These are phyloP conservation scores for Geophilus truncorum DNA, from an alignment of 2,888 invertebrate genomes.

Conservation along the genomic window DNA sequence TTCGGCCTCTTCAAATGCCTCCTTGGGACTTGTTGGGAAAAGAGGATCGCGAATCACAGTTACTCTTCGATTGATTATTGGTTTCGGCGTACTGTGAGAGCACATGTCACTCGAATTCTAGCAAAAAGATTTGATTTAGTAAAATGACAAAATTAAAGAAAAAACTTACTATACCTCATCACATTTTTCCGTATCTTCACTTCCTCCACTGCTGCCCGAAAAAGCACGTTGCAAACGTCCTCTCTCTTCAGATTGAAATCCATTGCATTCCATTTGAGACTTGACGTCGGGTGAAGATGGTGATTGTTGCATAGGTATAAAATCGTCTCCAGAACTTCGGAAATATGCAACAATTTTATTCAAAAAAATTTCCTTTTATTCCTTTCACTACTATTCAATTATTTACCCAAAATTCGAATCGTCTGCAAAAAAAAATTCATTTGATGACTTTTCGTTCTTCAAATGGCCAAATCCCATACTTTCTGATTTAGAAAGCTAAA, in stretches of 20 bases:
- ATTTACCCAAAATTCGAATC: background rate
- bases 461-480: background rate
- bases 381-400: too few relatives aligned
- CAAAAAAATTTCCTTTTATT: too few relatives aligned
- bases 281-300: background rate
- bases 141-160: background rate
- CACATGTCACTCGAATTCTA: background rate
- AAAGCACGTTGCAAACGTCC: background rate
- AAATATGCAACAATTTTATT: too few relatives aligned
- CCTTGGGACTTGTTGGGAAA: conserved; percentile 32
- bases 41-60: conserved; percentile 32
- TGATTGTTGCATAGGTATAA: conserved; percentile 18
- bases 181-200: background rate
- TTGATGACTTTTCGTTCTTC: background rate
- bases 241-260: background rate
- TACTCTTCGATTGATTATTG: background rate
- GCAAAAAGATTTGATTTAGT: background rate
- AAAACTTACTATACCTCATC: background rate
- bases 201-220: conserved; percentile 15
- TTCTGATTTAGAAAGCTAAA: background rate
- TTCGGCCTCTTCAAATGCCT: conserved; percentile 33
- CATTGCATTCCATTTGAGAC: conserved; percentile 25
- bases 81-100: background rate
- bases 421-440: background rate
- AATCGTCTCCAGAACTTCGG: background rate